These are phyloP conservation scores for Mormyrops boulengeri DNA, from an alignment of 2,797 vertebrate species.

Conservation along the genomic window DNA sequence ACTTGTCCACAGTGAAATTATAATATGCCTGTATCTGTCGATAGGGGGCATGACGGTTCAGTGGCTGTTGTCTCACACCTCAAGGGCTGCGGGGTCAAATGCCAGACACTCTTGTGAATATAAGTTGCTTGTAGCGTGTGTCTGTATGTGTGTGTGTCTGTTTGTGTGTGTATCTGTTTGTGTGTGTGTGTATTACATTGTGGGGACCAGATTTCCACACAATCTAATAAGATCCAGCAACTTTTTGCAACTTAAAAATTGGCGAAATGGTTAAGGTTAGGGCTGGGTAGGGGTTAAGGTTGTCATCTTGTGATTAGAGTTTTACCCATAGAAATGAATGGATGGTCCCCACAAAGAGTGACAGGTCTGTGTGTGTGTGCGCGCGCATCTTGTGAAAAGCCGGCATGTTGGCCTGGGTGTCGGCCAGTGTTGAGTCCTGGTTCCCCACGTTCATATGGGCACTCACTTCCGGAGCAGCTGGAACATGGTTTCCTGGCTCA, in stretches of 20 bases:
- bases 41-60: not conserved
- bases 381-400: not conserved
- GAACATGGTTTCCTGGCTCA: constrained; percentile 34
- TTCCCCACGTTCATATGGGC: not conserved
- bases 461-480: constrained; percentile 39
- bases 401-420: not conserved
- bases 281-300: not conserved
- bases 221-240: not conserved
- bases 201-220: not conserved
- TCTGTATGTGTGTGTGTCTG: not conserved
- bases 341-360: not conserved
- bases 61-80: not conserved
- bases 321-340: not conserved
- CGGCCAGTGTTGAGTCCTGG: not conserved
- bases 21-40: not conserved
- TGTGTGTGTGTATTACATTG: not conserved
- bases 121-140: not conserved
- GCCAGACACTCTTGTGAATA: not conserved
- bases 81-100: not conserved
- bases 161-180: not conserved
- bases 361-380: not conserved
- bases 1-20: not conserved
- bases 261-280: not conserved
- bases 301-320: not conserved
- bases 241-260: not conserved